Evolutionary conservation across 2,888 invertebrate species (phyloP).

Genomic region (Gari tellinella): DNA sequence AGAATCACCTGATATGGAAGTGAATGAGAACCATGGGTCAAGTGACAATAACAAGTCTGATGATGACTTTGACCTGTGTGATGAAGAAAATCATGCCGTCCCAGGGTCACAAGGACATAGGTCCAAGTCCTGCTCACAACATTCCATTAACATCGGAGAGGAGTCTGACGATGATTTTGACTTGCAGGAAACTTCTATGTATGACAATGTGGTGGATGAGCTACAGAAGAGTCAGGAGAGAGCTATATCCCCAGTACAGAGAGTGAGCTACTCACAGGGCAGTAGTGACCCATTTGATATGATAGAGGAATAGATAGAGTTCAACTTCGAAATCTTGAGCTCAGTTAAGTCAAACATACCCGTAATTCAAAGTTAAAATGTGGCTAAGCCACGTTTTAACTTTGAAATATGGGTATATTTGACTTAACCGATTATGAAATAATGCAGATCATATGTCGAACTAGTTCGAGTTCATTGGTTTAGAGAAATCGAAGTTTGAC

Average conservation of each 20-base stretch:
- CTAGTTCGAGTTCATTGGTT: too few relatives aligned
- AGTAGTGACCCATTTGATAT: constrained; percentile 73
- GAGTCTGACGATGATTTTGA: constrained; percentile 39
- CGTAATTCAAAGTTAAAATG: too few relatives aligned
- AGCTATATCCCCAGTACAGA: constrained; percentile 8
- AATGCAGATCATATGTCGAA: too few relatives aligned
- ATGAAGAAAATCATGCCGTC: background rate
- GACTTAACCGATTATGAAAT: too few relatives aligned
- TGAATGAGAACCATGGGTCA: background rate
- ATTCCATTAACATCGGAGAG: constrained; percentile 9
- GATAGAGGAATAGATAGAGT: constrained; percentile 61
- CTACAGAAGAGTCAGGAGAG: constrained; percentile 39
- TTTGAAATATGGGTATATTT: too few relatives aligned
- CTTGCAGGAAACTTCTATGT: constrained; percentile 47
- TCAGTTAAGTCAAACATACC: too few relatives aligned
- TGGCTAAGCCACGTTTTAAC: too few relatives aligned
- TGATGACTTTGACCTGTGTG: background rate
- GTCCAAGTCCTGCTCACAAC: background rate
- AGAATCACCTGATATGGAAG: background rate
- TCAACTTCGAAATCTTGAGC: too few relatives aligned
- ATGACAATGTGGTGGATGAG: constrained; percentile 38
- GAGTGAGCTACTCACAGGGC: constrained; percentile 25
- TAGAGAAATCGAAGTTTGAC: too few relatives aligned
- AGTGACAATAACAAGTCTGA: background rate
- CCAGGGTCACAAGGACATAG: background rate